Evolutionary conservation across 2,888 invertebrate genomes (phyloP).

Genomic region (Hipparchia sbordonii): DNA sequence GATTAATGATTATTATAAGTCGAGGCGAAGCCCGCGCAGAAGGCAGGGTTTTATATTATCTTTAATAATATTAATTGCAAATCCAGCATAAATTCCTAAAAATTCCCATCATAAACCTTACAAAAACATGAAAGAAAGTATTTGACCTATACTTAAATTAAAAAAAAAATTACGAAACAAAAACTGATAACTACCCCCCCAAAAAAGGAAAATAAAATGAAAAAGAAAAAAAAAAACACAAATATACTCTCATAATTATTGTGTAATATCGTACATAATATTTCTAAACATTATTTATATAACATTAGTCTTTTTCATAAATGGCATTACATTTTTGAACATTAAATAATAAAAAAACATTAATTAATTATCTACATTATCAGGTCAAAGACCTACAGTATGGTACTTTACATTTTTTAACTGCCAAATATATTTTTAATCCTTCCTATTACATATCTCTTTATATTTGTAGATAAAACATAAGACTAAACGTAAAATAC

Average conservation of each 20-base stretch:
- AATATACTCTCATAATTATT: slow-evolving; percentile 52
- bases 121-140: slow-evolving; percentile 33
- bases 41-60: not conserved
- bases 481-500: not conserved
- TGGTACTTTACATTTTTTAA: slow-evolving; percentile 3
- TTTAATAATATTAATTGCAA: not conserved
- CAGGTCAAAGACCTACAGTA: slow-evolving; percentile 20
- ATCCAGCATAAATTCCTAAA: not conserved
- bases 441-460: not conserved
- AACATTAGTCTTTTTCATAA: slow-evolving; percentile 79
- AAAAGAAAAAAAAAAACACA: slow-evolving; percentile 47
- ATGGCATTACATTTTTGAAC: slow-evolving; percentile 81
- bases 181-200: slow-evolving; percentile 33
- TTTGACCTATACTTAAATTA: not conserved
- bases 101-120: not conserved
- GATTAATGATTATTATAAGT: not conserved
- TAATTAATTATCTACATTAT: slow-evolving; percentile 49
- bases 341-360: slow-evolving; percentile 63
- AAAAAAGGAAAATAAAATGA: slow-evolving; percentile 46
- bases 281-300: slow-evolving; percentile 54
- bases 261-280: slow-evolving; percentile 58
- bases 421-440: slow-evolving; percentile 33
- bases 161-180: not conserved
- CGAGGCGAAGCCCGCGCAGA: not conserved
- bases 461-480: not conserved